Conservation (phyloP, 2,113 vertebrate genomes). For the Myiozetetes cayanensis region DNA sequence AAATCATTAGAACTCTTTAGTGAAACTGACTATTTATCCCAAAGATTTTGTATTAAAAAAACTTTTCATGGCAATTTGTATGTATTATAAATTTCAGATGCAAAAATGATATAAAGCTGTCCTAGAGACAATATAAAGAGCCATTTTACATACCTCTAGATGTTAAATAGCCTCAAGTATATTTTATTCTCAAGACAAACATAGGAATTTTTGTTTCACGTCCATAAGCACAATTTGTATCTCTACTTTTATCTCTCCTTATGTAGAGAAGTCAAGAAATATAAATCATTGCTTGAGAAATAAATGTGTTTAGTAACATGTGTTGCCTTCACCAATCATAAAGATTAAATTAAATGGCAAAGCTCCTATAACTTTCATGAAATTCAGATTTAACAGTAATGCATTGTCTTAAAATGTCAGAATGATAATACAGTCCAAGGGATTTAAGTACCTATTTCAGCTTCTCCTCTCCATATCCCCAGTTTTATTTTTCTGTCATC, state of each 20-base stretch:
- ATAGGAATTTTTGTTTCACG: not conserved
- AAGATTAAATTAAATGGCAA: not conserved
- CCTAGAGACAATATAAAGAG: not conserved
- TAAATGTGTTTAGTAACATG: not conserved
- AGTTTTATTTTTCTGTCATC: not conserved
- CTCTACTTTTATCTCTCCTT: not conserved
- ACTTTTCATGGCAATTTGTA: not conserved
- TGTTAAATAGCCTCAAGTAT: not conserved
- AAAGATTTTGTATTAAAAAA: not conserved
- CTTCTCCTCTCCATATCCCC: not conserved
- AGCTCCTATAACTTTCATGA: not conserved
- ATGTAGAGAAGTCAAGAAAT: not conserved
- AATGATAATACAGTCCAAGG: not conserved
- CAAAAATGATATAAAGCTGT: not conserved
- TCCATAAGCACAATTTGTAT: not conserved
- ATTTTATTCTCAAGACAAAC: not conserved
- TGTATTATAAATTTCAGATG: not conserved
- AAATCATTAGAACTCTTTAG: not conserved
- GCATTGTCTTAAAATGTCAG: not conserved
- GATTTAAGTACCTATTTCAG: not conserved
- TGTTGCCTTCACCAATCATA: not conserved
- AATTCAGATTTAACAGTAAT: not conserved
- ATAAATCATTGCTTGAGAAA: not conserved
- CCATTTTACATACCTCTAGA: not conserved
- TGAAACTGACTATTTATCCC: not conserved